Evolutionary conservation across 2,113 vertebrate genomes (phyloP), one percentile per base, ranked within the genome.

Genomic region (Salvelinus alpinus): DNA sequence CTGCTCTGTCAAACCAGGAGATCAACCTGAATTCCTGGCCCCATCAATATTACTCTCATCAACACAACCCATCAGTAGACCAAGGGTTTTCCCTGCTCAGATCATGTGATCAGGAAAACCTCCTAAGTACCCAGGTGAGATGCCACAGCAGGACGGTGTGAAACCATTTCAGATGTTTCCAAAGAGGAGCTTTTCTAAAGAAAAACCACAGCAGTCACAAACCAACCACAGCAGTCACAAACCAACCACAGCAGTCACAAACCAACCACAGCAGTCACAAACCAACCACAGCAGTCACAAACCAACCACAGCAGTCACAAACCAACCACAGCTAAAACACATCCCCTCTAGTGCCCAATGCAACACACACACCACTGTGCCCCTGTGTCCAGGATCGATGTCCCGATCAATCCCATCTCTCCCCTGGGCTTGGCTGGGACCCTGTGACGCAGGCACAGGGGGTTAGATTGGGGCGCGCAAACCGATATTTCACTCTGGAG

Each of bases 351-450:
- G 12, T 57, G 77, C 51, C 66, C 69, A 87, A 89, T 80, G 74
- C 79, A 83, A 62, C 66, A 76, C 51, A 77, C 51, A 70, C 72
- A 62, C 27, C 78, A 74, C 57, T 73, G 76, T 81, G 87, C 78
- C 3, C 78, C 79, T 87, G 74, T 60, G 77, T 79, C 54, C 79
- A 75, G 64, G 71, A 91, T 93, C 73, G 87, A 93, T 91, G 78
- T 77, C 72, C 62, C 73, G 16, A 90, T 91, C 87, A 90, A 92
- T 92, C 80, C 71, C 82, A 82, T 81, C 34, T 76, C 72, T 85
- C 86, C 89, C 87, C 76, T 71, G 77, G 91, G 90, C 86, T 67
- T 75, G 68, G 7, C 34, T 84, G 86, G 72, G 81, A 84, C 75
- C 75, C 81, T 89, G 77, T 90, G 88, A 88, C 78, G 84, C 83